phyloP scores from a whole-genome alignment of 2,113 vertebrate genomes.

The Ia io region DNA sequence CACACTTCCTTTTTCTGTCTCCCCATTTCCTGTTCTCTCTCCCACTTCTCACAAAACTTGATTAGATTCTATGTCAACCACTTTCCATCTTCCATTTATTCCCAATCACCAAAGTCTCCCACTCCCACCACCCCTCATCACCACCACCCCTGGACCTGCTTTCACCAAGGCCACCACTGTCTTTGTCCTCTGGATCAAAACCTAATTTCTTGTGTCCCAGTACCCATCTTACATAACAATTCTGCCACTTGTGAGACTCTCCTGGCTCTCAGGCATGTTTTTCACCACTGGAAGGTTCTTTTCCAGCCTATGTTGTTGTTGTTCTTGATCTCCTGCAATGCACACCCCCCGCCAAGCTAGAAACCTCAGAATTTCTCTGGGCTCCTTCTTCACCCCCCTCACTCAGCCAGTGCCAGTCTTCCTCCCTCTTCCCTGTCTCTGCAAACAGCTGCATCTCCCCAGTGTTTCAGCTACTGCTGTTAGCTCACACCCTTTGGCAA shows the following conservation, averaged over 20 bases:
- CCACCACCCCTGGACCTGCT: not conserved
- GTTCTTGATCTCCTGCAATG: not conserved
- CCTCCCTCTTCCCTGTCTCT: not conserved
- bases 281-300: not conserved
- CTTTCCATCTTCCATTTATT: not conserved
- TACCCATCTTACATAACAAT: not conserved
- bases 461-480: not conserved
- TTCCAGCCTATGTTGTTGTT: not conserved
- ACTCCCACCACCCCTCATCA: too few relatives aligned
- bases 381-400: too few relatives aligned
- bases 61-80: not conserved
- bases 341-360: not conserved
- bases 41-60: not conserved
- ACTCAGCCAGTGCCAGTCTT: not conserved
- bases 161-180: not conserved
- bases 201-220: not conserved
- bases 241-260: not conserved
- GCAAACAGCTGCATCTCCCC: constrained; percentile 14
- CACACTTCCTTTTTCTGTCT: not conserved
- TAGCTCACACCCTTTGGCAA: not conserved
- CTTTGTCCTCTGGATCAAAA: not conserved
- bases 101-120: not conserved
- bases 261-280: not conserved
- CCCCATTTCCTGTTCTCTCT: not conserved
- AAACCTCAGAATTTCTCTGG: not conserved